Conservation (phyloP, 2,888 invertebrate genomes). For the Ctenicera cuprea region DNA sequence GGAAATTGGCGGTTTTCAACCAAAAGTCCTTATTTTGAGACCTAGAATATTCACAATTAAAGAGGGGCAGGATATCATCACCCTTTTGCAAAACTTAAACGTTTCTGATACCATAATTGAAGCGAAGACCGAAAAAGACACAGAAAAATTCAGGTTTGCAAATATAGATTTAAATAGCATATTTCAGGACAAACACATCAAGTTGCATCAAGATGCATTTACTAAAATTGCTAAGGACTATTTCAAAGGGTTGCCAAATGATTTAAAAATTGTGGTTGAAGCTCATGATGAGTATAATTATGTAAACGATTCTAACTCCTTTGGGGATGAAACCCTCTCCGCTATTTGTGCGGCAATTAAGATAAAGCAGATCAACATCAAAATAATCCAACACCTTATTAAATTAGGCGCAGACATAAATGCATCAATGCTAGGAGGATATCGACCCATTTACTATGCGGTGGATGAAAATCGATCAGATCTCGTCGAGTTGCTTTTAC, state of each 20-base stretch:
- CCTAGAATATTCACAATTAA: slow-evolving; percentile 15
- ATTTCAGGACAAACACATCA: not conserved
- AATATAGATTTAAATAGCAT: not conserved
- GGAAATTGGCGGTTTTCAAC: slow-evolving; percentile 29
- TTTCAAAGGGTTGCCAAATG: not conserved
- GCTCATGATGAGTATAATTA: slow-evolving; percentile 44
- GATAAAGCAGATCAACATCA: slow-evolving; percentile 24
- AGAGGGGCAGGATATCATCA: slow-evolving; percentile 25
- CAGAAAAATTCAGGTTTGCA: slow-evolving; percentile 30
- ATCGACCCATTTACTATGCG: slow-evolving; percentile 31
- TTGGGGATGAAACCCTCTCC: not conserved
- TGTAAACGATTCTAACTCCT: slow-evolving; percentile 31
- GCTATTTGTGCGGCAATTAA: slow-evolving; percentile 31
- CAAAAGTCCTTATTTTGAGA: slow-evolving; percentile 42
- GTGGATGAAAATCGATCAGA: slow-evolving; percentile 36
- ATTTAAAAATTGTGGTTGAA: slow-evolving; percentile 24
- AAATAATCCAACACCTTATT: slow-evolving; percentile 33
- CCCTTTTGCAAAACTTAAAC: slow-evolving; percentile 26
- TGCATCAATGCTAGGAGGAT: slow-evolving; percentile 23
- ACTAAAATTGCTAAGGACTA: slow-evolving; percentile 5
- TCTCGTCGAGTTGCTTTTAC: slow-evolving; percentile 33
- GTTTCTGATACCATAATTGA: not conserved
- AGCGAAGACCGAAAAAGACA: not conserved
- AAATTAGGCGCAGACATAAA: slow-evolving; percentile 37
- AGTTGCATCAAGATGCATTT: slow-evolving; percentile 35